Conservation (phyloP, 2,113 vertebrate species). For the Phocoena sinus region DNA sequence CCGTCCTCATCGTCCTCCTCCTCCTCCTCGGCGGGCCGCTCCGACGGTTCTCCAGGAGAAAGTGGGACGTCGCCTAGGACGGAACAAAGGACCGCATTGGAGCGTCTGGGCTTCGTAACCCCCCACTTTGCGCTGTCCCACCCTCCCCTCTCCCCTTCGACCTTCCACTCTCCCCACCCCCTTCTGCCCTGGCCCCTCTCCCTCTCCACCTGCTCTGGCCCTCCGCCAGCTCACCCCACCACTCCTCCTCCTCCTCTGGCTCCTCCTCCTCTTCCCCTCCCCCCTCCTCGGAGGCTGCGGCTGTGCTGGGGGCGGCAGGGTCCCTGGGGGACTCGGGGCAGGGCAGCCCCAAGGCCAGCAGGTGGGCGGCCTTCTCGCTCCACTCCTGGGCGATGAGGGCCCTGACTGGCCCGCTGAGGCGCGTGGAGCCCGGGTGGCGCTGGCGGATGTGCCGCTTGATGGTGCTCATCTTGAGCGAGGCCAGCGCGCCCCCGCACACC, state of each 20-base stretch:
- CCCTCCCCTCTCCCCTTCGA: not conserved
- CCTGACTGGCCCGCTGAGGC: conserved; percentile 80
- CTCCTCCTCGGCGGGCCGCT: conserved; percentile 35
- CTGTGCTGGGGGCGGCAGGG: not conserved
- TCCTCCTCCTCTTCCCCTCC: conserved; percentile 37
- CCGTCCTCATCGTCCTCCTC: conserved; percentile 65
- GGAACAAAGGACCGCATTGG: conserved; percentile 36
- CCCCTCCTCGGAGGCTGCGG: not conserved
- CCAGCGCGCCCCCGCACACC: conserved; percentile 89
- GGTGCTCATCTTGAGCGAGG: conserved; percentile 86
- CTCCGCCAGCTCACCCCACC: not conserved
- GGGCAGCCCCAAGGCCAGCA: conserved; percentile 58
- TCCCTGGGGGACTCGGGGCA: conserved; percentile 28
- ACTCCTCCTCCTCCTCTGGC: conserved; percentile 51
- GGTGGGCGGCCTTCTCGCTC: conserved; percentile 81
- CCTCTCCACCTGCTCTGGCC: not conserved
- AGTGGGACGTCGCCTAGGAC: conserved; percentile 47
- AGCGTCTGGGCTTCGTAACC: not conserved
- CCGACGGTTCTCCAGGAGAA: conserved; percentile 44
- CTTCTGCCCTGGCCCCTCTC: not conserved
- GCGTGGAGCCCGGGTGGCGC: conserved; percentile 87
- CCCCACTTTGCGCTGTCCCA: rapidly evolving
- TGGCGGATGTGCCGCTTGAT: conserved; percentile 90
- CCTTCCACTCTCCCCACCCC: not conserved
- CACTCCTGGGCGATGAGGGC: conserved; percentile 88